Evolutionary conservation across 1,140 invertebrate genomes (phyloP).

Genomic region (Trachelipus rathkii): DNA sequence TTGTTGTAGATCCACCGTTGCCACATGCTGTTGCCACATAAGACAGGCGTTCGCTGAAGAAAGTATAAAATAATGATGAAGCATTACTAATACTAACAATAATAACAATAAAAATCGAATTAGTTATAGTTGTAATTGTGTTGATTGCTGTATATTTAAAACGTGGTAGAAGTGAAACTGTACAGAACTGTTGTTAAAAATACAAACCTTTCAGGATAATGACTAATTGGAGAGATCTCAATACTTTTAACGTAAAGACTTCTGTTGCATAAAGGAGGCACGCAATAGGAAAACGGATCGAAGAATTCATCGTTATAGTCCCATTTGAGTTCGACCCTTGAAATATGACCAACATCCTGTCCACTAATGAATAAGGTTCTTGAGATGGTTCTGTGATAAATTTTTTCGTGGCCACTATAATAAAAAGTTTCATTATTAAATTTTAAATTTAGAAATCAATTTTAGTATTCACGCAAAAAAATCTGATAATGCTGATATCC

Average conservation of each 20-base stretch:
- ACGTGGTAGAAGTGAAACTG: not conserved
- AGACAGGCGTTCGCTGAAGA: not conserved
- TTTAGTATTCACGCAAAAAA: no score
- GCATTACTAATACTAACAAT: not conserved
- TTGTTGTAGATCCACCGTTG: not conserved
- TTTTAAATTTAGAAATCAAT: no score
- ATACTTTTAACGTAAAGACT: conserved; percentile 20
- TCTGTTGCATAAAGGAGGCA: conserved; percentile 20
- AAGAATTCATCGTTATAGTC: conserved; percentile 25
- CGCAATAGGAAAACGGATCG: conserved; percentile 19
- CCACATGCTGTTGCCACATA: not conserved
- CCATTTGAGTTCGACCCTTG: conserved; percentile 16
- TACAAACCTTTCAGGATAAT: conserved; percentile 26
- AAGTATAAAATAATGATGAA: not conserved
- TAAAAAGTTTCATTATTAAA: no score
- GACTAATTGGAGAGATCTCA: conserved; percentile 23
- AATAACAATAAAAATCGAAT: not conserved
- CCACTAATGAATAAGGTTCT: conserved; percentile 17
- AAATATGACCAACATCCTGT: not conserved
- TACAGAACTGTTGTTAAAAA: not conserved
- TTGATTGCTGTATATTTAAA: not conserved
- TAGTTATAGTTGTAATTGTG: not conserved
- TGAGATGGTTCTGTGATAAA: conserved; percentile 2
- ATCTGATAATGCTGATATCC: no score
- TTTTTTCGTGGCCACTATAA: conserved; percentile 18